phyloP scores from a whole-genome alignment of 2,113 vertebrate species.

The Shinisaurus crocodilurus region DNA sequence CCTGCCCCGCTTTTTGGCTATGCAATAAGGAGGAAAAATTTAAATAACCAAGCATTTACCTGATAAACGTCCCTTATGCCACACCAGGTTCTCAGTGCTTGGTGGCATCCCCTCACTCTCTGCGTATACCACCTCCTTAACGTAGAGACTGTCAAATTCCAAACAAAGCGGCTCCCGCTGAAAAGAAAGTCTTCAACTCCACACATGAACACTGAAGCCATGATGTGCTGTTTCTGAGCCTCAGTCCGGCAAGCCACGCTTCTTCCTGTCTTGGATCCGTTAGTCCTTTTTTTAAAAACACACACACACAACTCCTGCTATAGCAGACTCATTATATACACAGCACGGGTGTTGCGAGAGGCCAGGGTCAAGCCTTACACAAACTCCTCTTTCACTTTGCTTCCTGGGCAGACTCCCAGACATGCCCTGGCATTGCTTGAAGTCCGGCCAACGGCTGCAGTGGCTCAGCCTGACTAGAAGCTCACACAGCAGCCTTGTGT shows the following conservation, averaged over 20 bases:
- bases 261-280: background rate
- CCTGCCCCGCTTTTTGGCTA: too few species aligned
- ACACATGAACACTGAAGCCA: slow-evolving; percentile 88
- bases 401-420: slow-evolving; percentile 82
- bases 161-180: slow-evolving; percentile 86
- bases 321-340: slow-evolving; percentile 46
- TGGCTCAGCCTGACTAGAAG: slow-evolving; percentile 72
- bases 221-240: slow-evolving; percentile 45
- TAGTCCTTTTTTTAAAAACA: background rate
- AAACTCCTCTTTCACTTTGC: slow-evolving; percentile 77
- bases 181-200: slow-evolving; percentile 90
- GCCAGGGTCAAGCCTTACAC: slow-evolving; percentile 70
- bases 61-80: slow-evolving; percentile 90
- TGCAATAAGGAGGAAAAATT: background rate
- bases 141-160: slow-evolving; percentile 87
- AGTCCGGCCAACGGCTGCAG: slow-evolving; percentile 74
- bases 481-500: slow-evolving; percentile 76
- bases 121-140: slow-evolving; percentile 87
- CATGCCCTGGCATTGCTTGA: slow-evolving; percentile 77
- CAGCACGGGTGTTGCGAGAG: slow-evolving; percentile 61
- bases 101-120: slow-evolving; percentile 86
- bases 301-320: slow-evolving; percentile 26
- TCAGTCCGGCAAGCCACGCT: background rate
- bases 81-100: slow-evolving; percentile 88
- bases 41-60: slow-evolving; percentile 66